Base-by-base conservation (phyloP, 2,888 invertebrate genomes). In the Epinotia bilunana region DNA sequence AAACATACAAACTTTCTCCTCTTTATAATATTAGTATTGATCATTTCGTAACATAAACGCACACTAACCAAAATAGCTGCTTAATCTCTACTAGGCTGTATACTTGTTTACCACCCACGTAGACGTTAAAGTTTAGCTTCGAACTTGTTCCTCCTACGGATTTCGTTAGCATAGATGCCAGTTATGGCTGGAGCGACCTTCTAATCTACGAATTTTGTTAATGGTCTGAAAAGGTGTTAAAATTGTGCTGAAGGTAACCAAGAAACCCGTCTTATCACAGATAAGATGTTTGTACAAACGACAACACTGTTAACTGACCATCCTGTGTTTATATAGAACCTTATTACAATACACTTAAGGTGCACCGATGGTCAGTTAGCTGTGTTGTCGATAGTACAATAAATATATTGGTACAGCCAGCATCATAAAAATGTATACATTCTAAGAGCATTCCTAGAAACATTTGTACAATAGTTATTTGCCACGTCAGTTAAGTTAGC, bases 61-160 rank as follows among this genome's bases (percentile, higher is more conserved):
- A 49, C 1, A 49, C 0, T 28, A 61, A n/a, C 9, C 3, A n/a
- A 2, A 33, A 20, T 1, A n/a, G 3, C 23, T 20, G 46, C 28
- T 62, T 43, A 28, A 12, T 12, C 2, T 20, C 2, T 11, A 11
- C 53, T 65, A 11, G 65, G 53, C 28, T 49, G 65, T 33, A 11
- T 6, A 53, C 28, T 65, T 65, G 33, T 53, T 53, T 5, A 33
- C 65, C 53, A 65, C 65, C 65, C 65, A 65, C 65, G 65, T 53
- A 0, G 16, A 53, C n/a, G 3, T 28, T 12, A 18, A 16, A 13
- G 18, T 18, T 18, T 43, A 16, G 39, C 6, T 12, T 1, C n/a
- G 33, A n/a, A n/a, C 65, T 33, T 28, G 53, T 65, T 55, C 65
- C n/a, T 28, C 65, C 65, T 65, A 65, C 65, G 33, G 65, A 33